These are phyloP conservation scores for Brotula barbata DNA, from an alignment of 2,797 vertebrate genomes.

Conservation along the genomic window DNA sequence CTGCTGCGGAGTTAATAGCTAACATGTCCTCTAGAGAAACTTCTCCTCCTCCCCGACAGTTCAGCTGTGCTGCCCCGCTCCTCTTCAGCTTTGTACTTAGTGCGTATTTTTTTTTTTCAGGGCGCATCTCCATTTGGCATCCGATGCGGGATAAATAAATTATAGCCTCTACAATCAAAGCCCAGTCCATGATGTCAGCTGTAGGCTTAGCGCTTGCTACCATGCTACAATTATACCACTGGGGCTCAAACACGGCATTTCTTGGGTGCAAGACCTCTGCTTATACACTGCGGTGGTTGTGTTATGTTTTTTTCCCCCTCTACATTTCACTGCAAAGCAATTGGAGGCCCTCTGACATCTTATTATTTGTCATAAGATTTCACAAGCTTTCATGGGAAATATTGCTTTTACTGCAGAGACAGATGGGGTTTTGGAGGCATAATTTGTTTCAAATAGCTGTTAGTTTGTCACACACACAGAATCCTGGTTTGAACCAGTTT, in stretches of 20 bases:
- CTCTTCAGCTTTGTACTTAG: slow-evolving; percentile 56
- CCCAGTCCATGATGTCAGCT: slow-evolving; percentile 51
- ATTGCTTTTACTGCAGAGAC: slow-evolving; percentile 34
- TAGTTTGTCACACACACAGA: slow-evolving; percentile 18
- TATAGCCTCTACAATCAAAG: slow-evolving; percentile 66
- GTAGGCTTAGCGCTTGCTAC: slow-evolving; percentile 48
- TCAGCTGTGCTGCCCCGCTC: slow-evolving; percentile 32
- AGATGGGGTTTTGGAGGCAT: slow-evolving; percentile 37
- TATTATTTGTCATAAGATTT: slow-evolving; percentile 47
- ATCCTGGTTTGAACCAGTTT: slow-evolving; percentile 29
- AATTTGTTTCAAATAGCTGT: slow-evolving; percentile 35
- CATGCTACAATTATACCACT: slow-evolving; percentile 31
- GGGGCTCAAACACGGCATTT: slow-evolving; percentile 19
- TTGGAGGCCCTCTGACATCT: slow-evolving; percentile 28
- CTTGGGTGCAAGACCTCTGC: slow-evolving; percentile 2
- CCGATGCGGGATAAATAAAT: slow-evolving; percentile 63
- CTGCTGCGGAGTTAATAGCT: slow-evolving; percentile 17
- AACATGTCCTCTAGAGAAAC: slow-evolving; percentile 40
- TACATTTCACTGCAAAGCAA: slow-evolving; percentile 16
- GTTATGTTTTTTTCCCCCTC: not conserved
- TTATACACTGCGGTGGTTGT: slow-evolving; percentile 4
- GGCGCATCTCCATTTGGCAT: slow-evolving; percentile 67
- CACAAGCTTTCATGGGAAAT: slow-evolving; percentile 36
- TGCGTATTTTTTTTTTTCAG: slow-evolving; percentile 26
- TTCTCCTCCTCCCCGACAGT: slow-evolving; percentile 16